phyloP scores from a whole-genome alignment of 2,888 invertebrate species.

The Rotaria sp. region DNA sequence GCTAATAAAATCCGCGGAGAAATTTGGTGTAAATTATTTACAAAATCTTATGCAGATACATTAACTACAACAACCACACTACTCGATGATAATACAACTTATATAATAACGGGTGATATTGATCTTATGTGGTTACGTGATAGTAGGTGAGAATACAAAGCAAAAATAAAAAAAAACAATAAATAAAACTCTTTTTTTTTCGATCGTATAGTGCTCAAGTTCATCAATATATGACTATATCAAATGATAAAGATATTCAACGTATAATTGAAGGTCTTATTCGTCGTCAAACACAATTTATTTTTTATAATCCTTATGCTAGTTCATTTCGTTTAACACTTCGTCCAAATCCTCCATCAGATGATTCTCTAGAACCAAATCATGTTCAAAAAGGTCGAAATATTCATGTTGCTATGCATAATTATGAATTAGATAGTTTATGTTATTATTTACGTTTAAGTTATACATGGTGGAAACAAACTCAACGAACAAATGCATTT shows the following conservation, averaged over 20 bases:
- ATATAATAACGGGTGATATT: slow-evolving; percentile 23
- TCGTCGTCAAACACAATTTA: slow-evolving; percentile 15
- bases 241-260: not conserved
- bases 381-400: slow-evolving; percentile 19
- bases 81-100: not conserved
- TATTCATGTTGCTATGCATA: slow-evolving; percentile 24
- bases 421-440: slow-evolving; percentile 27
- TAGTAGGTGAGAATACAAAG: not conserved
- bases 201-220: not conserved
- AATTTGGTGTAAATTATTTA: slow-evolving; percentile 18
- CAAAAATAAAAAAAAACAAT: no score
- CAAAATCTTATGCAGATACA: slow-evolving; percentile 12
- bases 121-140: slow-evolving; percentile 22
- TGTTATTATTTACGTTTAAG: slow-evolving; percentile 12
- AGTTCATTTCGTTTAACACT: slow-evolving; percentile 16
- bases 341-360: slow-evolving; percentile 1
- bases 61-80: not conserved
- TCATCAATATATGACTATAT: not conserved
- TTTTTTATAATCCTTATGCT: not conserved
- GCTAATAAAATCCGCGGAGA: not conserved
- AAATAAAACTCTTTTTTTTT: no score
- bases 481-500: not conserved
- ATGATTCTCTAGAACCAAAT: not conserved
- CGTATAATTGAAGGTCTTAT: slow-evolving; percentile 23
- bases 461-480: slow-evolving; percentile 12